Evolutionary conservation across 2,113 vertebrate species (phyloP).

Genomic region (Sminthopsis crassicaudata): DNA sequence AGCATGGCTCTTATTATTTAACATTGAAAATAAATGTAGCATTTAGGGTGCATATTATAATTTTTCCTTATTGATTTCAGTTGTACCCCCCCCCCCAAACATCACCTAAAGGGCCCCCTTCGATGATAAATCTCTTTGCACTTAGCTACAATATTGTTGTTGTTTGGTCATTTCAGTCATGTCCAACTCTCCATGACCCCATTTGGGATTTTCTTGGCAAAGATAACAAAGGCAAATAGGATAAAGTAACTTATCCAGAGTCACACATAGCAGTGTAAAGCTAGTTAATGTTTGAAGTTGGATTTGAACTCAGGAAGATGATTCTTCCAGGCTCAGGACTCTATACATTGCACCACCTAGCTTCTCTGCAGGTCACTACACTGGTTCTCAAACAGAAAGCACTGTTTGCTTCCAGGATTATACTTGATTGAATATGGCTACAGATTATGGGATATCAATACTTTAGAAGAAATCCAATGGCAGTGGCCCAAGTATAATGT

Average conservation of each 20-base stretch:
- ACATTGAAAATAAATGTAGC: neutral
- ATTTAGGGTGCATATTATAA: neutral
- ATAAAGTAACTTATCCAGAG: no score
- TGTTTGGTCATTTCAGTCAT: neutral
- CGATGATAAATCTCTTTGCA: neutral
- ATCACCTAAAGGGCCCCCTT: neutral
- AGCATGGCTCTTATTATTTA: neutral
- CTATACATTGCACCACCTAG: neutral
- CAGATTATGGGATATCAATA: neutral
- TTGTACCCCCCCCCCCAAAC: neutral
- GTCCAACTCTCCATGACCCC: neutral
- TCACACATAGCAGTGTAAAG: no score
- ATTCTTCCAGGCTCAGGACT: no score
- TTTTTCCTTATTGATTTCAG: neutral
- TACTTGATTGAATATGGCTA: neutral
- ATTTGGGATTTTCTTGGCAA: no score
- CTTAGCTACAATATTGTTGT: neutral
- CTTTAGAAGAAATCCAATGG: neutral
- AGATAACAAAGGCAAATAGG: no score
- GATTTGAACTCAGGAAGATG: no score
- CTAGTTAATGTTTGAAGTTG: no score
- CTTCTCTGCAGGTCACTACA: neutral
- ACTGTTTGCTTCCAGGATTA: neutral
- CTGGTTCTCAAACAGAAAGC: neutral
- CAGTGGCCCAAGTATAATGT: neutral